Base-by-base conservation (phyloP, 2,113 vertebrate species). In the Ellobius talpinus region DNA sequence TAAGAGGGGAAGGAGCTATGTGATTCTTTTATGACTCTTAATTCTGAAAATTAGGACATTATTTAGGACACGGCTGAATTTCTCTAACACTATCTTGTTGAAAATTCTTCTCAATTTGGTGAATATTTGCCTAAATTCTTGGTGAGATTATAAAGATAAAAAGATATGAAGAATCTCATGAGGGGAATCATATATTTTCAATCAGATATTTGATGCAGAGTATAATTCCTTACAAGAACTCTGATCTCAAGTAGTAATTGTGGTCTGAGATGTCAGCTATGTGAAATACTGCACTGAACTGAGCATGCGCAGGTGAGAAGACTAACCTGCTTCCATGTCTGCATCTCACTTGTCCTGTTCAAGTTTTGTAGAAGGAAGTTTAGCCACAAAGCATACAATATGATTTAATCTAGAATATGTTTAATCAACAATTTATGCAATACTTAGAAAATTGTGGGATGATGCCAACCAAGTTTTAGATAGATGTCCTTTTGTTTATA, bases 71-170 rank as follows among this genome's bases (percentile, higher is more conserved):
- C 79, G 92, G 63, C 58, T 88, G 86, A 91, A 93, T 95, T 73
- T 92, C 26, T 72, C 21, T 92, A 74, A 58, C 10, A 93, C 21
- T 89, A 92, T 39, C n/a, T 76, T 90, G 24, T 42, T 63, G n/a
- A 95, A 93, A 45, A 92, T 87, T 96, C 39, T 85, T 2, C 79
- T 95, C 70, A 92, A 55, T 42, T 77, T 74, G 90, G 45, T 92
- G 58, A 88, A 45, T 92, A 66, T 95, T 96, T 66, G 42, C 26
- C 93, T 95, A 95, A 81, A 90, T 88, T 52, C 68, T 78, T 77
- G 23, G 29, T 89, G 33, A 78, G 10, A 90, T 47, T 84, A 8
- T 96, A 88, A 95, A 92, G 92, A 88, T 92, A 92, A 95, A 87
- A 79, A 58, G 5, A 26, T 50, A 47, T 58, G 85, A 84, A 74